Base-by-base conservation (phyloP, 2,888 invertebrate genomes). In the Catocala nupta region DNA sequence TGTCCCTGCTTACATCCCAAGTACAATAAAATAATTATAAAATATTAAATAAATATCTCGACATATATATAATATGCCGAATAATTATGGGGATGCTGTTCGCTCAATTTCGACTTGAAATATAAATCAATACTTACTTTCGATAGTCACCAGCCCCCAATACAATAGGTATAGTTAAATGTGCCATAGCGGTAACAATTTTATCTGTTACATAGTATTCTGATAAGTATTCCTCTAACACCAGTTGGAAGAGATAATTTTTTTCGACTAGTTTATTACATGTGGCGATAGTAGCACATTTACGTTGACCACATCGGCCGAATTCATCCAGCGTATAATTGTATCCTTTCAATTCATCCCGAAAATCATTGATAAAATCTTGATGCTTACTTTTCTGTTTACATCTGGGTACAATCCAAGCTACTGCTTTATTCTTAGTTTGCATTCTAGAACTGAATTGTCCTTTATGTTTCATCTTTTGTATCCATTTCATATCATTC, bases 131-230 rank as follows among this genome's bases (percentile, higher is more conserved):
- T 44, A 75, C 68, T 80, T 84, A 91, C 92, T 87, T 89, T 39
- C 83, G 74, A 69, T 89, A 91, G 73, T 91, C 80, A 34, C 81
- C 73, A 1, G 81, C 77, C 33, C 92, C 91, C 33, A 85, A 67
- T 7, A 91, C 83, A 59, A 93, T 87, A 10, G 93, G 92, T 47
- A 93, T 81, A n/a, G 82, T 74, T n/a, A 81, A 63, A 61, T 85
- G 82, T 1, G 79, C 79, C 81, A 92, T 81, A 0, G 85, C 84
- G 52, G 81, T 85, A 7, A 83, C 86, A 65, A 91, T 78, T 16
- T 79, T 83, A 11, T 89, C 90, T 0, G 89, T 88, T 5, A 92
- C 83, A 69, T 87, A 92, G 65, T 92, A 91, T 62, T 85, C 85
- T 6, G 83, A 65, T 13, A 84, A 70, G 0, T 85, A 81, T 55